phyloP scores from a whole-genome alignment of 2,113 vertebrate genomes.

The Limanda limanda region DNA sequence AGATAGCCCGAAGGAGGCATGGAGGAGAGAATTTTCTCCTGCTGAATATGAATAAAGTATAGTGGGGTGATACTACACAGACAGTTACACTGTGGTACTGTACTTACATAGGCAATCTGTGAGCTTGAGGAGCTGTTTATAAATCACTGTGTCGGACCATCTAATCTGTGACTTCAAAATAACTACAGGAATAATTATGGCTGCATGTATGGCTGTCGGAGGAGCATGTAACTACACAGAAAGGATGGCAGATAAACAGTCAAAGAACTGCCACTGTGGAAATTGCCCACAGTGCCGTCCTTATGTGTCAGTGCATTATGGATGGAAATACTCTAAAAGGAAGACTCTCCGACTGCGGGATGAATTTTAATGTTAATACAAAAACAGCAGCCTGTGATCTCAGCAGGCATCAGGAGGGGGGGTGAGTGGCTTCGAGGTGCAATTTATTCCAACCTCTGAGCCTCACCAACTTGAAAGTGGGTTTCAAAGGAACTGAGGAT shows the following conservation, averaged over 20 bases:
- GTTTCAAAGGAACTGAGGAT: conserved; percentile 79
- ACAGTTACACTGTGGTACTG: conserved; percentile 48
- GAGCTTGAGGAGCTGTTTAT: conserved; percentile 52
- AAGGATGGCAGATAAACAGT: conserved; percentile 55
- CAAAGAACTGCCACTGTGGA: conserved; percentile 52
- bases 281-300: conserved; percentile 56
- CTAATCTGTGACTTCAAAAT: conserved; percentile 62
- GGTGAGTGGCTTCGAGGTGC: conserved; percentile 75
- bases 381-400: conserved; percentile 82
- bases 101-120: conserved; percentile 48
- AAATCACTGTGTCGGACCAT: conserved; percentile 62
- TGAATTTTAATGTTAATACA: conserved; percentile 82
- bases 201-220: conserved; percentile 51
- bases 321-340: conserved; percentile 76
- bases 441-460: conserved; percentile 80
- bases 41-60: conserved; percentile 70
- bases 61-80: conserved; percentile 42
- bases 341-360: conserved; percentile 67
- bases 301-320: conserved; percentile 67
- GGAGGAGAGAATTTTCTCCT: conserved; percentile 53
- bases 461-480: conserved; percentile 79
- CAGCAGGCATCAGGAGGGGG: conserved; percentile 78
- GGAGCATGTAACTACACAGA: conserved; percentile 59
- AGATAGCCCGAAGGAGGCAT: conserved; percentile 70
- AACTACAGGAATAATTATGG: conserved; percentile 49